Percentiles rank a stretch among this genome's conserved stretches.
phyloP scores from a whole-genome alignment of 2,888 invertebrate species.

The Sicus ferrugineus region DNA sequence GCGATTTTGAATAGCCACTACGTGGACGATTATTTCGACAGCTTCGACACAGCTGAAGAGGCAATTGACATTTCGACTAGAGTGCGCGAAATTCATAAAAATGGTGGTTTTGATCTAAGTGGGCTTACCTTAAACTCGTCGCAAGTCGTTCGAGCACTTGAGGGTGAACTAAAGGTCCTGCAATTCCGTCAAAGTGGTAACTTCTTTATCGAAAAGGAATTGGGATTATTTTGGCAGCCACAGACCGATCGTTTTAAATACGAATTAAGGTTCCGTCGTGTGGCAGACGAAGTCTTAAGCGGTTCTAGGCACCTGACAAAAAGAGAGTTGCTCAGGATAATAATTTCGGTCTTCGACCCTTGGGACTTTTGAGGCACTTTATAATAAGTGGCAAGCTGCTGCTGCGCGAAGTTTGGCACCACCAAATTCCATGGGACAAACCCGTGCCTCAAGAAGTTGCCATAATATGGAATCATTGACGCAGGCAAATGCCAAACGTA shows the following conservation, averaged over 20 bases:
- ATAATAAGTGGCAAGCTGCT: conserved; percentile 10
- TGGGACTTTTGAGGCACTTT: neutral
- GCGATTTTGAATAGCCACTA: no score
- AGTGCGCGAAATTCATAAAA: neutral
- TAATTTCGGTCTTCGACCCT: conserved; percentile 34
- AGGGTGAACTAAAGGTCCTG: neutral
- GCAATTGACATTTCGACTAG: neutral
- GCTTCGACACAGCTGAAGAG: neutral
- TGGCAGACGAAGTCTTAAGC: neutral
- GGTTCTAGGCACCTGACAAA: neutral
- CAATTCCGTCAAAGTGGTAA: neutral
- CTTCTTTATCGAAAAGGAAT: conserved; percentile 4
- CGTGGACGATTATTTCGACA: neutral
- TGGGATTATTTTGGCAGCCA: conserved; percentile 23
- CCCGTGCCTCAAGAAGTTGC: neutral
- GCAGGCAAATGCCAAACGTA: neutral
- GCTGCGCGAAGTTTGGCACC: no score
- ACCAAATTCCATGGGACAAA: conserved; percentile 27
- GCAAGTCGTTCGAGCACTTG: neutral
- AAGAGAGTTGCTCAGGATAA: conserved; percentile 24
- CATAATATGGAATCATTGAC: neutral
- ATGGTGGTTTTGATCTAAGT: neutral
- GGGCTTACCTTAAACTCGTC: neutral
- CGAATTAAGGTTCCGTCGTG: neutral
- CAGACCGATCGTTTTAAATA: conserved; percentile 4